These are phyloP conservation scores for Pangasius krempfi DNA, from an alignment of 2,797 vertebrate genomes.

Conservation along the genomic window DNA sequence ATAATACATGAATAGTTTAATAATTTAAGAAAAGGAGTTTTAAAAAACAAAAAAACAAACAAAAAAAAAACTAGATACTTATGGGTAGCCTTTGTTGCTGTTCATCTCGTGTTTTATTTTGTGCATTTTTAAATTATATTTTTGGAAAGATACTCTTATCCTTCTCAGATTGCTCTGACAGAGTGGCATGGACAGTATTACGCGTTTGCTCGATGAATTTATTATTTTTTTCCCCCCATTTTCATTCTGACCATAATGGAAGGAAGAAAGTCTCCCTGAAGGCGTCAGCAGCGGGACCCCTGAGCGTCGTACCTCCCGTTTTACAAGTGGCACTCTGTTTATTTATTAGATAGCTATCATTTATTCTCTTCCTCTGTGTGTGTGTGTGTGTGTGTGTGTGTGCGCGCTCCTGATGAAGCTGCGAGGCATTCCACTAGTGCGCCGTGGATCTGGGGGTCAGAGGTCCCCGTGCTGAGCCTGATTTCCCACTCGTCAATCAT, in stretches of 20 bases:
- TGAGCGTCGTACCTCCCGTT: background rate
- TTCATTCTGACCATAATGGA: constrained; percentile 30
- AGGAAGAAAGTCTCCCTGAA: background rate
- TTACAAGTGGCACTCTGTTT: constrained; percentile 32
- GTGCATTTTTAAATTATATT: constrained; percentile 75
- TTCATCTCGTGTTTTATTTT: constrained; percentile 75
- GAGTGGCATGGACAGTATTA: constrained; percentile 67
- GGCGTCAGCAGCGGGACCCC: background rate
- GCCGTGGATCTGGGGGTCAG: constrained; percentile 48
- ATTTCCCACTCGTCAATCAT: background rate
- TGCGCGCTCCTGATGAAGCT: constrained; percentile 43
- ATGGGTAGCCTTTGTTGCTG: constrained; percentile 77
- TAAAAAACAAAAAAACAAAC: constrained; percentile 14
- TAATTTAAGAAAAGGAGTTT: constrained; percentile 68
- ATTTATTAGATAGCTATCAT: constrained; percentile 65
- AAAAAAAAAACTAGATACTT: constrained; percentile 60
- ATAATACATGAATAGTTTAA: constrained; percentile 75
- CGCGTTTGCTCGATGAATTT: background rate
- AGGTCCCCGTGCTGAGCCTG: constrained; percentile 30
- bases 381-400: background rate
- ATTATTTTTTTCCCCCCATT: background rate
- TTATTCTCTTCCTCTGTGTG: constrained; percentile 36
- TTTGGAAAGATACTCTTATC: constrained; percentile 64
- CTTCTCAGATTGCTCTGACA: constrained; percentile 62
- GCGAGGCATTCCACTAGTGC: constrained; percentile 71